Evolutionary conservation across 2,113 vertebrate genomes (phyloP), one percentile per base, ranked within the genome.

Genomic region (Spea bombifrons): DNA sequence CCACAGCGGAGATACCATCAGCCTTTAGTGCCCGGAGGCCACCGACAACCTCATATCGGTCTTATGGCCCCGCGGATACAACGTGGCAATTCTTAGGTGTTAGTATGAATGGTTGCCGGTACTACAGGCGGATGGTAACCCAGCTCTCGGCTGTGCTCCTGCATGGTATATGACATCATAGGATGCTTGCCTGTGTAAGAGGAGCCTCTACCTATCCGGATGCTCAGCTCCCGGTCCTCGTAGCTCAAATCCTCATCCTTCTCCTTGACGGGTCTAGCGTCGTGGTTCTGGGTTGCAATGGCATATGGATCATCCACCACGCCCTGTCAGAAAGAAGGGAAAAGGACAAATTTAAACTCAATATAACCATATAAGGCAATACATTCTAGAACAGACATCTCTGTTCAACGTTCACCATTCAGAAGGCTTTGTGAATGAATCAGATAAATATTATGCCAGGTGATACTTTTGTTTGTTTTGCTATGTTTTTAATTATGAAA

Each of bases 141-240:
- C 59, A 53, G 8, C 43, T 48, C 12, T 15, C 15, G 13, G 16
- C 43, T 8, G 17, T 71, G 10, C 45, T 48, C 48, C 46, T n/a
- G 71, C 78, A 9, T 80, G 78, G 78, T 74, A 80, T 74, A 80
- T 74, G 78, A 80, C 71, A 48, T 30, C 52, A 50, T 10, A 50
- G 52, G 78, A 80, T 74, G 78, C 78, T 80, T 80, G 78, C 78
- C 78, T 80, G 65, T 73, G 45, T 50, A 71, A 68, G 52, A 68
- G 64, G 8, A 12, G 2, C 44, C 78, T 80, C 78, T 80, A 80
- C 78, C 78, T 80, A 80, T 80, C 16, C 78, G 78, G 64, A 80
- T 80, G 71, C 71, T 80, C 44, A 80, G 64, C n/a, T 74, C 78
- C 5, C 71, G 64, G 0, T 74, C 78, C 6, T 65, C 77, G 4